Conservation (phyloP, 2,888 invertebrate genomes). For the Celastrina argiolus region DNA sequence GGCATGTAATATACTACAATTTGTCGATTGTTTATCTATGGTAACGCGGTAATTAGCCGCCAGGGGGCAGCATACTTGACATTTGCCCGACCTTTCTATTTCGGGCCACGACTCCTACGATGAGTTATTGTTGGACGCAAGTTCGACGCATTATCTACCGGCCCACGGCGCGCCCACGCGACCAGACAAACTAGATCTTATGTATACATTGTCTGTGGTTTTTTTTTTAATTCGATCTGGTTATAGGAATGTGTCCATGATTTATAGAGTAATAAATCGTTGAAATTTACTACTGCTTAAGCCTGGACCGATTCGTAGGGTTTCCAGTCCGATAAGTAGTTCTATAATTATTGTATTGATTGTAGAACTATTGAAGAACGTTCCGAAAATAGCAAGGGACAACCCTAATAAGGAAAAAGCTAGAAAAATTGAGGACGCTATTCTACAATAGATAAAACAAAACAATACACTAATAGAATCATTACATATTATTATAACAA, state of each 20-base stretch:
- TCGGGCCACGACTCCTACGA: slow-evolving; percentile 64
- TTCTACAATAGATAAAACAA: background rate
- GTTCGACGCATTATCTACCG: slow-evolving; percentile 47
- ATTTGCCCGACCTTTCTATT: slow-evolving; percentile 72
- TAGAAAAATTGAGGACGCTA: background rate
- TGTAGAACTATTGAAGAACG: no score
- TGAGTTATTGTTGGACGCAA: slow-evolving; percentile 49
- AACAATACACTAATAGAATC: slow-evolving; percentile 9
- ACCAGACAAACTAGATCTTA: slow-evolving; percentile 64
- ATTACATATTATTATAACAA: slow-evolving; percentile 6
- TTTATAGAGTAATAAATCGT: background rate
- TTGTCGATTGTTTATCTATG: slow-evolving; percentile 37
- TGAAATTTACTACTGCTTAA: background rate
- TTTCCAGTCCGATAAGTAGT: background rate
- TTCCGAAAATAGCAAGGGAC: no score
- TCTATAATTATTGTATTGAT: no score
- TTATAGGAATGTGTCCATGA: slow-evolving; percentile 31
- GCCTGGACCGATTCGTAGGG: background rate
- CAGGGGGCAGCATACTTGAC: slow-evolving; percentile 56
- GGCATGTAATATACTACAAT: slow-evolving; percentile 34
- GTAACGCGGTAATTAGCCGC: slow-evolving; percentile 38
- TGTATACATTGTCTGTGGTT: slow-evolving; percentile 36
- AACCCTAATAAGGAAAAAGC: background rate
- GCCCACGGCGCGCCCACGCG: slow-evolving; percentile 54
- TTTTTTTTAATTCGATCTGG: slow-evolving; percentile 29